phyloP scores from a whole-genome alignment of 2,797 vertebrate species.

The Argyrosomus regius region DNA sequence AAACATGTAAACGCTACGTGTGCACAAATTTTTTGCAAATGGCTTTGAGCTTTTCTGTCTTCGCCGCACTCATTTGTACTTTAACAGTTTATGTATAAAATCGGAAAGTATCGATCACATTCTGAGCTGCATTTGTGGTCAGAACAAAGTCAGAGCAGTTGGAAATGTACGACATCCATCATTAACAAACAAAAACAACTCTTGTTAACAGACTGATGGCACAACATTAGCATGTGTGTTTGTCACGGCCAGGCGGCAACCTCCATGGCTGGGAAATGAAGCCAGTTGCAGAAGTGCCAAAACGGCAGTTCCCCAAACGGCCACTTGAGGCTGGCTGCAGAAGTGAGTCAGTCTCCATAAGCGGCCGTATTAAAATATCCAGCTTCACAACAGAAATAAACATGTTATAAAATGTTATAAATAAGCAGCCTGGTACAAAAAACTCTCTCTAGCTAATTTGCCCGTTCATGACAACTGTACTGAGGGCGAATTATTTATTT shows the following conservation, averaged over 20 bases:
- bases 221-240: conserved; percentile 11
- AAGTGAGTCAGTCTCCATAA: no score
- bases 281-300: no score
- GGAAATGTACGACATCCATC: conserved; percentile 37
- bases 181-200: conserved; percentile 45
- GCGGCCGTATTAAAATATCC: no score
- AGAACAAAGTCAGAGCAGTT: conserved; percentile 21
- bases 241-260: not conserved
- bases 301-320: no score
- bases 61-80: conserved; percentile 40
- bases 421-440: no score
- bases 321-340: no score
- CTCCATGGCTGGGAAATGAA: no score
- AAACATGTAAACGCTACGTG: conserved; percentile 20
- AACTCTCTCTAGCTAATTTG: no score
- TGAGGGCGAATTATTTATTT: no score
- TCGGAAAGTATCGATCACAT: conserved; percentile 15
- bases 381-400: no score
- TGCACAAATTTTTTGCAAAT: not conserved
- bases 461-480: no score
- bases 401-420: no score
- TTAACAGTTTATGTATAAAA: conserved; percentile 49
- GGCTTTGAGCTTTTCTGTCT: conserved; percentile 33
- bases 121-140: conserved; percentile 3
- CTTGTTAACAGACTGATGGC: conserved; percentile 44